Conservation (phyloP, 2,888 invertebrate genomes). For the Orchestes rusci region DNA sequence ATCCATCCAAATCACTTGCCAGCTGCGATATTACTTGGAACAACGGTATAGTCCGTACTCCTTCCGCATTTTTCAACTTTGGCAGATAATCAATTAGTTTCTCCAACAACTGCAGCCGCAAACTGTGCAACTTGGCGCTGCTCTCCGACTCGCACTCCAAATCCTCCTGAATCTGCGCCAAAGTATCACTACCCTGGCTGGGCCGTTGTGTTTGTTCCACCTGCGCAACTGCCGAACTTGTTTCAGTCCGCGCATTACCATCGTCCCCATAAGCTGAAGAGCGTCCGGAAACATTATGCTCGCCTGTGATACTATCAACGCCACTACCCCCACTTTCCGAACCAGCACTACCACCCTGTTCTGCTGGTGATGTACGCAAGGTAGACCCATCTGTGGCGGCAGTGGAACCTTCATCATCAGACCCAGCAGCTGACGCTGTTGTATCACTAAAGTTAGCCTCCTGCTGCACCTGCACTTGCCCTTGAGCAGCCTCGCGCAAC, state of each 20-base stretch:
- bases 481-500: conserved; percentile 25
- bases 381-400: conserved; percentile 94
- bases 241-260: conserved; percentile 41
- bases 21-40: conserved; percentile 81
- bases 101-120: conserved; percentile 65
- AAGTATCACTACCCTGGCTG: conserved; percentile 21
- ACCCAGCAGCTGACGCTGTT: conserved; percentile 81
- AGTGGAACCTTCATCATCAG: conserved; percentile 86
- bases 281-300: conserved; percentile 68
- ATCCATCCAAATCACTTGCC: conserved; percentile 80
- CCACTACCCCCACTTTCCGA: conserved; percentile 90
- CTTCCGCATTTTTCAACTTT: conserved; percentile 67
- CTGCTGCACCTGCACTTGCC: conserved; percentile 30
- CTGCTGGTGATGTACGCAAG: conserved; percentile 75
- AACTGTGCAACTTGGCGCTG: conserved; percentile 52
- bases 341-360: conserved; percentile 57
- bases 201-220: conserved; percentile 25
- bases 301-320: conserved; percentile 83
- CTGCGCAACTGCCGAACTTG: conserved; percentile 41
- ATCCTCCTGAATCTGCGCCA: conserved; percentile 32
- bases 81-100: conserved; percentile 73
- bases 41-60: conserved; percentile 82
- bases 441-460: conserved; percentile 71
- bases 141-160: conserved; percentile 40
- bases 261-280: conserved; percentile 86